Evolutionary conservation across 37 sponge, comb jelly and placozoan genomes (phyloP), one percentile per base, ranked within the genome.

Genomic region (Aplysina aerophoba): DNA sequence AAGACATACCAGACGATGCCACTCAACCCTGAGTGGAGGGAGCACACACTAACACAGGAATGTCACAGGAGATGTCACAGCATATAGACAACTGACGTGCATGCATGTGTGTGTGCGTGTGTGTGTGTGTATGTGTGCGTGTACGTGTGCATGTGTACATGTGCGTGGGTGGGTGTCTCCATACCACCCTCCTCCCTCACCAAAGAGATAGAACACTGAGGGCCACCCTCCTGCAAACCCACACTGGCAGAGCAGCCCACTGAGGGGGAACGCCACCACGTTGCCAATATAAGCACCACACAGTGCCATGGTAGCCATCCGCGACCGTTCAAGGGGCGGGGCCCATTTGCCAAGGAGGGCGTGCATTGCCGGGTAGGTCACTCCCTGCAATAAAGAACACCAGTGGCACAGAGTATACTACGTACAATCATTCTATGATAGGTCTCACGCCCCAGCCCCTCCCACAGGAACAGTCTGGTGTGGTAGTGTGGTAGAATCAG

Each of bases 201-300:
- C 99, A 85, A 94, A 98, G 12, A 88, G 73, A 79, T 94, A 94
- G 87, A 98, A 98, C 19, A 96, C 99, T 8, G 93, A 96, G 13
- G 92, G 92, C 99, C 99, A 98, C 0, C 91, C 93, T 34, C 92
- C 90, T 37, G 75, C 91, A 54, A 93, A 91, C 15, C 92, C 91
- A 72, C 90, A 89, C 64, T 88, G 59, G 73, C 94, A 89, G n/a
- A 97, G 87, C 28, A 90, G 17, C 6, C 95, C 99, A 53, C 95
- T 90, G 30, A 98, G 68, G 27, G 97, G 92, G 69, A 96, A 89
- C 28, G 95, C 86, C 5, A 98, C 56, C 15, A 96, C 74, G 61
- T 79, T 95, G 16, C 97, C 97, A 54, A 95, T 50, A 59, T 88
- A 83, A 0, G 90, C 80, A 59, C 96, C 94, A 87, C 59, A 69